Conservation (phyloP, 2,888 invertebrate genomes). For the Apeira syringaria region DNA sequence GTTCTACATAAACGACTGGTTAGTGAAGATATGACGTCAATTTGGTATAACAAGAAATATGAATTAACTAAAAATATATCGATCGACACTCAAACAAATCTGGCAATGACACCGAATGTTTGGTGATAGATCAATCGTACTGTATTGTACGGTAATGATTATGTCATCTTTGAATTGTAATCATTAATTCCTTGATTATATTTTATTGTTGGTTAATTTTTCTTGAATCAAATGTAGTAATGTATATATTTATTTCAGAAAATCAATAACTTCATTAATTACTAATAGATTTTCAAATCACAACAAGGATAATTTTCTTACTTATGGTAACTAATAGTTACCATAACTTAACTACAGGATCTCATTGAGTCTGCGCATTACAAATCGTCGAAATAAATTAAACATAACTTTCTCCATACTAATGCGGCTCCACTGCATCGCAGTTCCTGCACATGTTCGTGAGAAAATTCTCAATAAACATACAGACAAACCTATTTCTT, state of each 20-base stretch:
- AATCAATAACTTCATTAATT: too few species aligned
- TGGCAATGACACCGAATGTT: too few species aligned
- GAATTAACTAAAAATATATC: not conserved
- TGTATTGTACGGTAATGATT: too few species aligned
- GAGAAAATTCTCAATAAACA: constrained; percentile 68
- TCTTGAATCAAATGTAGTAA: too few species aligned
- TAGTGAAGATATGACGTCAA: too few species aligned
- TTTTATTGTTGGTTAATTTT: too few species aligned
- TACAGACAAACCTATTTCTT: constrained; percentile 54
- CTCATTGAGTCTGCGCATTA: constrained; percentile 27
- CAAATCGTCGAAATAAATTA: constrained; percentile 37
- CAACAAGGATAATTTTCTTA: constrained; percentile 26
- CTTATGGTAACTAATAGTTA: constrained; percentile 30
- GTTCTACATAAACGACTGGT: too few species aligned
- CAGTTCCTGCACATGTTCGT: constrained; percentile 62
- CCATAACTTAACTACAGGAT: constrained; percentile 28
- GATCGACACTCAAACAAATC: too few species aligned
- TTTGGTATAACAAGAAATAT: not conserved
- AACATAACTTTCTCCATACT: constrained; percentile 40
- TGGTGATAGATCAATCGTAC: too few species aligned
- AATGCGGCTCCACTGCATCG: constrained; percentile 44
- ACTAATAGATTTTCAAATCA: constrained; percentile 8
- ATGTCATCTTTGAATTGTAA: too few species aligned
- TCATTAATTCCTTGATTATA: too few species aligned
- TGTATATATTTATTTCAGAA: too few species aligned